phyloP scores from a whole-genome alignment of 1,140 invertebrate species.

The Metaphire vulgaris region DNA sequence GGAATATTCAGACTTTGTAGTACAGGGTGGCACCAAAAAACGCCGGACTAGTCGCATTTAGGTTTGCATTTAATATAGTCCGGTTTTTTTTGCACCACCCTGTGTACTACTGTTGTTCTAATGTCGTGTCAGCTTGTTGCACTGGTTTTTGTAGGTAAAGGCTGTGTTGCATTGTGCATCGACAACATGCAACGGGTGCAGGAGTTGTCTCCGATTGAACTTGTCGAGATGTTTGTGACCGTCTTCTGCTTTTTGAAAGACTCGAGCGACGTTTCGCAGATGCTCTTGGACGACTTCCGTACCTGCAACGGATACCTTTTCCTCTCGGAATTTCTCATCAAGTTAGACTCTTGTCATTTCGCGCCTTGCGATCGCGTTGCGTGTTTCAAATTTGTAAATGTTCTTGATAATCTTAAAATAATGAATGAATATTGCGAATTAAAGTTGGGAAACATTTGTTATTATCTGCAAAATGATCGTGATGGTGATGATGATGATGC shows the following conservation, averaged over 20 bases:
- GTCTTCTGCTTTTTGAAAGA: constrained; percentile 97
- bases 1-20: too few species aligned
- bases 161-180: constrained; percentile 86
- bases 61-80: too few species aligned
- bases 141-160: constrained; percentile 68
- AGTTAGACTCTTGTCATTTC: constrained; percentile 59
- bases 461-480: too few species aligned
- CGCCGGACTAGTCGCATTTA: too few species aligned
- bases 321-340: constrained; percentile 85
- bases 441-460: too few species aligned
- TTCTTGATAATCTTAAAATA: too few species aligned
- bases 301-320: constrained; percentile 89
- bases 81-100: too few species aligned
- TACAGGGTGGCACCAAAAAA: too few species aligned
- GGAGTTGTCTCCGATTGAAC: constrained; percentile 85
- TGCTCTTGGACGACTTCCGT: constrained; percentile 89
- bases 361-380: background rate
- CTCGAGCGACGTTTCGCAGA: constrained; percentile 91
- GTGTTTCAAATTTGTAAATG: background rate
- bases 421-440: too few species aligned
- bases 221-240: constrained; percentile 96
- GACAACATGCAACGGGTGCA: constrained; percentile 89
- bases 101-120: too few species aligned
- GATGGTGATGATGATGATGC: too few species aligned
- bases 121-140: too few species aligned